A percentile compares a stretch with the other conserved stretches of the same genome.
phyloP scores from a whole-genome alignment of 1,140 invertebrate species.

The Drosophila carrolli region DNA sequence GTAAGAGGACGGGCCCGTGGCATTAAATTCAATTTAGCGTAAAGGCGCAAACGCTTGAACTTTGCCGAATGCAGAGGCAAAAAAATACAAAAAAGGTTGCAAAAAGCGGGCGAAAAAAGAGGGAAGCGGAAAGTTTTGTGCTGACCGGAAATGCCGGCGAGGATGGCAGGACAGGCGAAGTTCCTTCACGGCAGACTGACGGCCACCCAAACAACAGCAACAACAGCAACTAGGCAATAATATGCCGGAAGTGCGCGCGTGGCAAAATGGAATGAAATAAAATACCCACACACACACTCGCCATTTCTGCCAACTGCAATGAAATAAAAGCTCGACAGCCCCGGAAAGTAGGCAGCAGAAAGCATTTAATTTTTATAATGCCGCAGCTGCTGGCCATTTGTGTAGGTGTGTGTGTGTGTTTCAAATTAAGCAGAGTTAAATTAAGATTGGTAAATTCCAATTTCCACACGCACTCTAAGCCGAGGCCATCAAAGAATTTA shows the following conservation, averaged over 20 bases:
- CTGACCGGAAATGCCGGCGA: conserved; percentile 75
- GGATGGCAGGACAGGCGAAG: conserved; percentile 54
- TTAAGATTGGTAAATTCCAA: conserved; percentile 45
- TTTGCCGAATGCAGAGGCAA: conserved; percentile 45
- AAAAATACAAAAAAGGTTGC: conserved; percentile 18
- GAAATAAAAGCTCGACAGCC: conserved; percentile 32
- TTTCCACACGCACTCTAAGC: conserved; percentile 12
- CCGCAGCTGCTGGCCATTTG: conserved; percentile 19
- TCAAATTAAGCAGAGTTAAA: conserved; percentile 50
- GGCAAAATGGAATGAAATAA: conserved; percentile 65
- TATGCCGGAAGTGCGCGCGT: conserved; percentile 75
- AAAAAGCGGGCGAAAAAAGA: neutral
- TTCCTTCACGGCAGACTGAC: conserved; percentile 51
- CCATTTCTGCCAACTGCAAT: conserved; percentile 33
- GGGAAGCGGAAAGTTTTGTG: conserved; percentile 51
- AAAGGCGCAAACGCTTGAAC: conserved; percentile 77
- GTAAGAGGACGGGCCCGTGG: conserved; percentile 15
- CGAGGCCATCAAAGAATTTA: conserved; percentile 22
- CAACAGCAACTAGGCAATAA: conserved; percentile 63
- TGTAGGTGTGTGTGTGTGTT: conserved; percentile 15
- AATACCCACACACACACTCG: conserved; percentile 26
- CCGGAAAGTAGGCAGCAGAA: conserved; percentile 68
- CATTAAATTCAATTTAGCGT: conserved; percentile 82
- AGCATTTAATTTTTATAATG: conserved; percentile 57
- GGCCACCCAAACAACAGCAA: conserved; percentile 28